A percentile compares a stretch with the other conserved stretches of the same genome.
Evolutionary conservation across 2,888 invertebrate species (phyloP).

Genomic region (Mechanitis mazaeus): DNA sequence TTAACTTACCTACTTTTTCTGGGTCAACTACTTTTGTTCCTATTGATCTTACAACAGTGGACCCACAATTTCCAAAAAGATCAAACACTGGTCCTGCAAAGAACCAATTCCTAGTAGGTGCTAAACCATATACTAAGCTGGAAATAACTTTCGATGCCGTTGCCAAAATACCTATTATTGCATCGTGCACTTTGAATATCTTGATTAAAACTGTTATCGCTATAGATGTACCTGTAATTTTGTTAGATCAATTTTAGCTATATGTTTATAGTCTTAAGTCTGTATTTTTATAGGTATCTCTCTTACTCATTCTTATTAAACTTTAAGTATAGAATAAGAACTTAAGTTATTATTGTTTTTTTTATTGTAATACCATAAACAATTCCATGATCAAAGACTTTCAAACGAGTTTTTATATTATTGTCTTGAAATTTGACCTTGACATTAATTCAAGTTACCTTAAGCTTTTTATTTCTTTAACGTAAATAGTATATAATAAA

Average conservation of each 20-base stretch:
- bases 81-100: constrained; percentile 67
- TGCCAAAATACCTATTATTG: constrained; percentile 64
- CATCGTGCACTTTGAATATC: constrained; percentile 63
- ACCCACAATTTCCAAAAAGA: constrained; percentile 72
- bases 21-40: constrained; percentile 74
- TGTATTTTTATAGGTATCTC: no score
- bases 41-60: constrained; percentile 73
- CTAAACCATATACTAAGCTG: constrained; percentile 62
- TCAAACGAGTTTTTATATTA: no score
- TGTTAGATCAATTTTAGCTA: no score
- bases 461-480: no score
- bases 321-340: no score
- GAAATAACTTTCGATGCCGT: constrained; percentile 63
- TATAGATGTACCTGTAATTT: constrained; percentile 55
- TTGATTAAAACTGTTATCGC: constrained; percentile 68
- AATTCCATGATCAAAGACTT: no score
- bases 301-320: no score
- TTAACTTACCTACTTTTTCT: constrained; percentile 65
- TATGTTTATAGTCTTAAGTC: no score
- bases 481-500: not conserved
- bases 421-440: no score
- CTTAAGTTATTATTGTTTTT: no score
- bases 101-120: constrained; percentile 59
- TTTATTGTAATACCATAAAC: no score
- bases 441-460: no score